A percentile compares a stretch with the other conserved stretches of the same genome.
These are phyloP conservation scores for Acestrorhynchus altus DNA, from an alignment of 2,797 vertebrate genomes.

Conservation along the genomic window DNA sequence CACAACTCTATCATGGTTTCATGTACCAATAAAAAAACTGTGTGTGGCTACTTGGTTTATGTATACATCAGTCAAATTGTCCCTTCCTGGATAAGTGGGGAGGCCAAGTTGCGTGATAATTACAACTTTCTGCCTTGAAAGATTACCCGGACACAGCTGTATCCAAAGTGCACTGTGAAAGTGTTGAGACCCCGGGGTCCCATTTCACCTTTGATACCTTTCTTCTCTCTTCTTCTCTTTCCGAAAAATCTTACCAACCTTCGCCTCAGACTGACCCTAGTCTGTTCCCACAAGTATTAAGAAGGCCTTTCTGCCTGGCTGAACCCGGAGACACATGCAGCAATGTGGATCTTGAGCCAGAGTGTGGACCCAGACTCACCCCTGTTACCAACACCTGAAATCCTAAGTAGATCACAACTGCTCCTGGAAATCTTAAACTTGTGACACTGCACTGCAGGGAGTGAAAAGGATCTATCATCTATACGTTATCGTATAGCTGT, in stretches of 20 bases:
- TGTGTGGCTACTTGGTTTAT: not conserved
- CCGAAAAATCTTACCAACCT: not conserved
- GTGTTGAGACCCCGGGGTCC: not conserved
- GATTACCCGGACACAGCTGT: constrained; percentile 9
- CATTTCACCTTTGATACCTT: not conserved
- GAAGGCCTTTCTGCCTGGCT: constrained; percentile 22
- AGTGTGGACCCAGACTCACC: constrained; percentile 32
- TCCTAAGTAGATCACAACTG: constrained; percentile 25
- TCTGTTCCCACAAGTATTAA: constrained; percentile 43
- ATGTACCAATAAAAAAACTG: not conserved
- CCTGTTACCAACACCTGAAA: constrained; percentile 49
- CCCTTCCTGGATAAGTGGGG: not conserved
- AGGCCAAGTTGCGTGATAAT: not conserved
- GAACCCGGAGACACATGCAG: constrained; percentile 32
- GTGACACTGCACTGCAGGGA: not conserved
- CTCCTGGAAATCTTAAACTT: constrained; percentile 37
- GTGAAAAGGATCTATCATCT: constrained; percentile 28
- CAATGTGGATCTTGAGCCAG: constrained; percentile 7
- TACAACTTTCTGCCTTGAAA: not conserved
- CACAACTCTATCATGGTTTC: not conserved
- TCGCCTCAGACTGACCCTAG: not conserved
- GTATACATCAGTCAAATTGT: not conserved
- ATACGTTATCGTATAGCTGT: not conserved
- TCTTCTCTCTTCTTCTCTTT: not conserved
- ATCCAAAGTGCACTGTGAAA: not conserved